Evolutionary conservation across 2,113 vertebrate species (phyloP).

Genomic region (Ptilorrhoa leucosticta): DNA sequence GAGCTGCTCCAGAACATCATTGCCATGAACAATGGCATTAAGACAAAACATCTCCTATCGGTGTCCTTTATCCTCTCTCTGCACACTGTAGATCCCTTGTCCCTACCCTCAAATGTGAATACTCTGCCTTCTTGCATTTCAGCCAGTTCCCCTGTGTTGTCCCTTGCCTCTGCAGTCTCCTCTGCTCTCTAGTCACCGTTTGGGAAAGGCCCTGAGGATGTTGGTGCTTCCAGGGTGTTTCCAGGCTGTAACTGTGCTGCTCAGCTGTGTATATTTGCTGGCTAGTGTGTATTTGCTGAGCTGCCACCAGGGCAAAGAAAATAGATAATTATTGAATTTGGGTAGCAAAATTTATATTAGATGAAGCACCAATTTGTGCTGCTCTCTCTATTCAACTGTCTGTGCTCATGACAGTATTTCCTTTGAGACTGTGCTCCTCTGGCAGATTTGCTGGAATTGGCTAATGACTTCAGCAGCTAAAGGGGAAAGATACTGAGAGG

Average conservation of each 20-base stretch:
- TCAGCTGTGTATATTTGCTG: neutral
- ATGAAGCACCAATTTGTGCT: neutral
- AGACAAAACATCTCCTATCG: neutral
- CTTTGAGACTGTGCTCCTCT: neutral
- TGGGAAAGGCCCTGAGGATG: neutral
- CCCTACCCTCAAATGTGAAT: neutral
- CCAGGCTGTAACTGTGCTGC: neutral
- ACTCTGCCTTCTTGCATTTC: neutral
- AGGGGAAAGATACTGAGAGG: neutral
- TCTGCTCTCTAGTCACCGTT: neutral
- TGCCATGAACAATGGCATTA: neutral
- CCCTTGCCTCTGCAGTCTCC: neutral
- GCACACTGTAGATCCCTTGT: neutral
- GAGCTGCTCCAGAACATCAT: neutral
- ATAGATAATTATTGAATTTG: neutral
- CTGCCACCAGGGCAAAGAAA: neutral
- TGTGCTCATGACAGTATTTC: neutral
- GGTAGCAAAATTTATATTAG: neutral
- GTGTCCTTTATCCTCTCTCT: neutral
- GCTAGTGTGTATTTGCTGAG: neutral
- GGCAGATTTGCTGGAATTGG: neutral
- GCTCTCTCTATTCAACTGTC: neutral
- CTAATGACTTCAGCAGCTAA: neutral
- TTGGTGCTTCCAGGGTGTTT: neutral
- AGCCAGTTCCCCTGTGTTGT: rapidly evolving